Evolutionary conservation across 2,797 vertebrate genomes (phyloP), one percentile per base, ranked within the genome.

Genomic region (Spinus olivaceus): DNA sequence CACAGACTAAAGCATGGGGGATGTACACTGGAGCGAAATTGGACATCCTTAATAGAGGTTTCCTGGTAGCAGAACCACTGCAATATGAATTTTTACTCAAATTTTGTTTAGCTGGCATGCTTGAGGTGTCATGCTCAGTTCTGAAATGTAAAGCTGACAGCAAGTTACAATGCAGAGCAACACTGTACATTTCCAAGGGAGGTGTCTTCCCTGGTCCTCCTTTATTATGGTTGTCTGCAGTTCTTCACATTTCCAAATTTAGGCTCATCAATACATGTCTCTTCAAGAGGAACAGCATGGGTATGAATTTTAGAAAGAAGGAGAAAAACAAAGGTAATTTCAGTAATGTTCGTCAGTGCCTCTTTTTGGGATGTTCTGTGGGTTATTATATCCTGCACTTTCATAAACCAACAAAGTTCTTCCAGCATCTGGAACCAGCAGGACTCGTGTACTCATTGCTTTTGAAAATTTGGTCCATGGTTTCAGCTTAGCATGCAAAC

Each of bases 81-180:
- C 27, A 89, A 86, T 82, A 72, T 51, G 86, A 92, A 66, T 88
- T 95, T 92, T 90, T 92, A 91, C 78, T 94, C 65, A 57, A 37
- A 72, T 89, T 87, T 83, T 12, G 19, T 81, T 94, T 72, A 92
- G 63, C 1, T 0, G 65, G 37, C 66, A 25, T 81, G 69, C 42
- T 94, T 3, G 2, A 54, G 32, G 60, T 74, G 50, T 66, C 72
- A 56, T 44, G 54, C 54, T 87, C 23, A 32, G 74, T 54, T 88
- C 69, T 86, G 84, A 85, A 92, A 88, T 19, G 50, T 33, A 65
- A 85, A 65, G 39, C 35, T 81, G 69, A 83, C 81, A 76, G 47
- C 9, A 86, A 85, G 81, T 76, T 54, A 20, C 70, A 70, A 53
- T 46, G 41, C 44, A 65, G 57, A 85, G 12, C 54, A 84, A 25